Evolutionary conservation across 2,113 vertebrate species (phyloP), one percentile per base, ranked within the genome.

Genomic region (Burhinus oedicnemus): DNA sequence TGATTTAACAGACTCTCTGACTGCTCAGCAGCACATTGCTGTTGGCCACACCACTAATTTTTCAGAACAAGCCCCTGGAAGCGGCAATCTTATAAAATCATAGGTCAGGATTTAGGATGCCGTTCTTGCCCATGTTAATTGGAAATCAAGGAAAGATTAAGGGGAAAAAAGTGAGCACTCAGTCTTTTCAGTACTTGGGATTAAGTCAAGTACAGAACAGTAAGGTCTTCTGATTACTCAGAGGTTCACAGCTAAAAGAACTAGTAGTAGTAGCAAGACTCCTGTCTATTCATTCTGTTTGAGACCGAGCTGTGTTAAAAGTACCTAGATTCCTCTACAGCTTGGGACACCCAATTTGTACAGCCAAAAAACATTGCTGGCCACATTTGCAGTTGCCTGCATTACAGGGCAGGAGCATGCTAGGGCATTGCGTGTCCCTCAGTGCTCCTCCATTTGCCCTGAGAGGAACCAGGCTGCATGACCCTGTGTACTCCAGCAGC

Each of bases 371-470:
- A 29, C 13, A 17, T 9, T 16, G 36, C 34, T 23, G 40, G n/a
- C 22, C 49, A 42, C 27, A 26, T 36, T 57, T 8, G 6, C 32
- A 17, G 30, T 8, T 54, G 13, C 15, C 29, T 71, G 23, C 17
- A 6, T 32, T 65, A 9, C 0, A 1, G 34, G 25, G 26, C n/a
- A 54, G 65, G 26, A 61, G 5, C 26, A 54, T 4, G 18, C 9
- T 45, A 26, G 0, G 1, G 40, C 18, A 10, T 5, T 7, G 36
- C 0, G 1, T 4, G 6, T 62, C 40, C 42, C 14, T 45, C 12
- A 14, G 13, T 55, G 19, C 22, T 57, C 40, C 44, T 65, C 34
- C 26, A 25, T 34, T 54, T 64, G 16, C 34, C 25, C 13, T 1
- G 4, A 60, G n/a, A 82, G 45, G 12, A 75, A 23, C 34, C 8